Base-by-base conservation (phyloP, 2,888 invertebrate genomes). In the Spilarctia lutea region DNA sequence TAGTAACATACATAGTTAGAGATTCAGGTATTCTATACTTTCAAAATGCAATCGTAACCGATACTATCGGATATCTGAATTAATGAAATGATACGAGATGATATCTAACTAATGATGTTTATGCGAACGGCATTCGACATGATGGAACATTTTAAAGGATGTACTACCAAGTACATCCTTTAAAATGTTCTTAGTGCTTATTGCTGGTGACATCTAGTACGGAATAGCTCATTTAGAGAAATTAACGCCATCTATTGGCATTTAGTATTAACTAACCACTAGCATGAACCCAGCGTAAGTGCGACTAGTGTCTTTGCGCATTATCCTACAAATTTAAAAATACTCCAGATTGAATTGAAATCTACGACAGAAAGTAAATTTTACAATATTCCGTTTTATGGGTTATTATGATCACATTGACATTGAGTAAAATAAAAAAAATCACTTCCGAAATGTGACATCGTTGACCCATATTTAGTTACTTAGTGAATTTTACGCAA, bases 381-480 rank as follows among this genome's bases (percentile, higher is more conserved):
- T 76, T 86, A 74, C 63, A 77, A 83, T 87, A 81, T 42, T 86
- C 78, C 74, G 90, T 73, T 3, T 87, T 80, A 71, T 75, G 79
- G 78, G 81, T 82, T 86, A 83, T 83, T 87, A 86, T 87, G 84
- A 87, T 87, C 83, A 80, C 88, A 91, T 90, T 92, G 91, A 89
- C 89, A 87, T 91, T 90, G 89, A 87, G 81, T 74, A 76, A 85
- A 83, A 81, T 85, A 88, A 85, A 87, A 86, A 86, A 85, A 86
- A 85, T 84, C 83, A 81, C 85, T 86, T 85, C 86, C 85, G 87
- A 91, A 89, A 90, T 90, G 91, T 92, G 90, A 91, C 88, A 88
- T 88, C 78, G 85, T 87, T 90, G 92, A 92, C 91, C 91, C 87
- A 88, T 80, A 88, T 89, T 82, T 75, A 74, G 69, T 82, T 81